Conservation (phyloP, 1,140 invertebrate species). For the Drosophila seguyi region DNA sequence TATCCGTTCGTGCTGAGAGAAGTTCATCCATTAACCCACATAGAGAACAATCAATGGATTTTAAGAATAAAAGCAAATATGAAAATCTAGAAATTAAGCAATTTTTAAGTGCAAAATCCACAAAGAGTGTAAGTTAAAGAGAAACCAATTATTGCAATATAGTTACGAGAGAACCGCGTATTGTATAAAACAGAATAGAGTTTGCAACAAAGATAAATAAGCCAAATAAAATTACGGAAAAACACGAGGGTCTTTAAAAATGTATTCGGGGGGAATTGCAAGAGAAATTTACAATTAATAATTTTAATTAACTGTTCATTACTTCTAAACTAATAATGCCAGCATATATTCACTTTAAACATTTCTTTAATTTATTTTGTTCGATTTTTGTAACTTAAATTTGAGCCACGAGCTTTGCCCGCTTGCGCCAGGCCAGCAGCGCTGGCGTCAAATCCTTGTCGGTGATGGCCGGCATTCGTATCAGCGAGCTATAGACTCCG, state of each 20-base stretch:
- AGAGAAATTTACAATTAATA: neutral
- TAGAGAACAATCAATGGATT: constrained; percentile 71
- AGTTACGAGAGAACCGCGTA: constrained; percentile 46
- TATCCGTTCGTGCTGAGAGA: constrained; percentile 4
- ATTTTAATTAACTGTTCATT: neutral
- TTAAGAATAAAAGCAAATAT: constrained; percentile 60
- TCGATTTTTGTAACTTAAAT: constrained; percentile 55
- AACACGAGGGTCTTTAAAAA: neutral
- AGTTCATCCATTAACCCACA: constrained; percentile 39
- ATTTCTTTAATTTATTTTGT: constrained; percentile 31
- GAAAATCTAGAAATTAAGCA: constrained; percentile 62
- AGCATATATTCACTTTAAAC: neutral
- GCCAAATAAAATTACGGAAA: constrained; percentile 73
- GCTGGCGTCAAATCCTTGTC: constrained; percentile 79
- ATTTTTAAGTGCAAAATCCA: constrained; percentile 69
- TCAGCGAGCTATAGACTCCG: constrained; percentile 78
- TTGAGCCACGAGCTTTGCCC: constrained; percentile 69
- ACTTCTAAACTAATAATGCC: neutral
- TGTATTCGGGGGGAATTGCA: neutral
- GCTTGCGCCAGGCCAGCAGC: constrained; percentile 72
- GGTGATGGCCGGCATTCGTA: constrained; percentile 74
- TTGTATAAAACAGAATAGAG: constrained; percentile 63
- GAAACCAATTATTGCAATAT: constrained; percentile 63
- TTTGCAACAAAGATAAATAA: constrained; percentile 77
- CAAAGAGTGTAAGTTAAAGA: constrained; percentile 23